Percentiles rank a stretch among this genome's conserved stretches.
These are phyloP conservation scores for Ceratothoa steindachneri DNA, from an alignment of 2,888 invertebrate species.

Conservation along the genomic window DNA sequence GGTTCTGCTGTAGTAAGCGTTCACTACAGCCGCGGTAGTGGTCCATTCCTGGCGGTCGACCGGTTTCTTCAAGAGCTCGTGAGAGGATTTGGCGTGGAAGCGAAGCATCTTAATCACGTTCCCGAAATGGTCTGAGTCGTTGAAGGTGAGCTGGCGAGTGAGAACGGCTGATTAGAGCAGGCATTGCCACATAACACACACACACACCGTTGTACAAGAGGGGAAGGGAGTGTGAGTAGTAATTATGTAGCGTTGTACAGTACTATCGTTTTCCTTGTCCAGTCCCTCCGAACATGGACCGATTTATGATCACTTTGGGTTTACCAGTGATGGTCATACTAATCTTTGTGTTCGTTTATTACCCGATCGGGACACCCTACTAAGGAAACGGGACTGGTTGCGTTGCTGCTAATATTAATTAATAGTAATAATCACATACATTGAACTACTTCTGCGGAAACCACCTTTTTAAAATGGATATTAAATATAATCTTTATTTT, in stretches of 20 bases:
- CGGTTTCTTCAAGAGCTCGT: slow-evolving; percentile 52
- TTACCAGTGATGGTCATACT: too few relatives aligned
- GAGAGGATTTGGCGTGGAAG: slow-evolving; percentile 66
- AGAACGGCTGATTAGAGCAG: slow-evolving; percentile 30
- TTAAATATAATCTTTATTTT: too few relatives aligned
- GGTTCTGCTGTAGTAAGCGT: slow-evolving; percentile 90
- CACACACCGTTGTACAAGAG: neutral
- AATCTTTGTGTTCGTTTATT: too few relatives aligned
- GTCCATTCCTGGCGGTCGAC: slow-evolving; percentile 80
- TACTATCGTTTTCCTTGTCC: too few relatives aligned
- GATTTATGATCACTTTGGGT: too few relatives aligned
- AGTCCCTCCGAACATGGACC: too few relatives aligned
- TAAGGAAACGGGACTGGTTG: too few relatives aligned
- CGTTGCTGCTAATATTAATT: too few relatives aligned
- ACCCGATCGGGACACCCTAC: too few relatives aligned
- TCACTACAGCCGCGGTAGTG: slow-evolving; percentile 83
- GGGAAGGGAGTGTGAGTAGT: neutral
- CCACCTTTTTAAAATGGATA: too few relatives aligned
- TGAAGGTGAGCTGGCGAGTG: slow-evolving; percentile 61
- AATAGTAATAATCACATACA: too few relatives aligned
- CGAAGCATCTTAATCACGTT: slow-evolving; percentile 72
- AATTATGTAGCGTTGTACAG: neutral
- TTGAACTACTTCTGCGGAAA: too few relatives aligned
- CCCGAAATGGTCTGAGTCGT: slow-evolving; percentile 73
- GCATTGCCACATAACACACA: neutral